A percentile compares a stretch with the other conserved stretches of the same genome.
Evolutionary conservation across 2,113 vertebrate genomes (phyloP).

Genomic region (Xenus cinereus): DNA sequence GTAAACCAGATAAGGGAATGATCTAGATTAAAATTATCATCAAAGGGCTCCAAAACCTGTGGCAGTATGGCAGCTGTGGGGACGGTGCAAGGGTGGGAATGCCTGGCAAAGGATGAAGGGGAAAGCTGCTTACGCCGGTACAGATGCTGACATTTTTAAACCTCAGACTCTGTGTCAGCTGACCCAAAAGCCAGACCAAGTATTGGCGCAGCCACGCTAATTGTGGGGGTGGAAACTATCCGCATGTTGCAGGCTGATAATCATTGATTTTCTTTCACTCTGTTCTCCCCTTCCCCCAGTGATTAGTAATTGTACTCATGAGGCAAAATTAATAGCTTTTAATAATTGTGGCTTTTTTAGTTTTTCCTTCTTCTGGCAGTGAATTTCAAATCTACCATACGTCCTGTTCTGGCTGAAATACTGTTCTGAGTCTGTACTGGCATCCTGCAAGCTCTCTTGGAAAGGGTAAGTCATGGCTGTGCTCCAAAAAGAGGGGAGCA

Average conservation of each 20-base stretch:
- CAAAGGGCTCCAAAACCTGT: not conserved
- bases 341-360: not conserved
- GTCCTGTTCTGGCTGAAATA: not conserved
- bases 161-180: not conserved
- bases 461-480: not conserved
- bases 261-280: not conserved
- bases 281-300: not conserved
- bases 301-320: not conserved
- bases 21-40: not conserved
- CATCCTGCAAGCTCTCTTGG: not conserved
- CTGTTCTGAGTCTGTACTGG: not conserved
- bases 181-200: not conserved
- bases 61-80: not conserved
- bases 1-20: not conserved
- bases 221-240: not conserved
- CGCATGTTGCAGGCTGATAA: not conserved
- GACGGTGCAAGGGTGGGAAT: not conserved
- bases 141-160: not conserved
- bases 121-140: not conserved
- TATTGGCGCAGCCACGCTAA: not conserved
- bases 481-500: not conserved
- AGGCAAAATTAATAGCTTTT: not conserved
- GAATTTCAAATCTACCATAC: not conserved
- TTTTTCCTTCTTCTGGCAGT: not conserved
- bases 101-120: not conserved